phyloP scores from a whole-genome alignment of 2,888 invertebrate genomes.

The Archaeoteleia sp. region DNA sequence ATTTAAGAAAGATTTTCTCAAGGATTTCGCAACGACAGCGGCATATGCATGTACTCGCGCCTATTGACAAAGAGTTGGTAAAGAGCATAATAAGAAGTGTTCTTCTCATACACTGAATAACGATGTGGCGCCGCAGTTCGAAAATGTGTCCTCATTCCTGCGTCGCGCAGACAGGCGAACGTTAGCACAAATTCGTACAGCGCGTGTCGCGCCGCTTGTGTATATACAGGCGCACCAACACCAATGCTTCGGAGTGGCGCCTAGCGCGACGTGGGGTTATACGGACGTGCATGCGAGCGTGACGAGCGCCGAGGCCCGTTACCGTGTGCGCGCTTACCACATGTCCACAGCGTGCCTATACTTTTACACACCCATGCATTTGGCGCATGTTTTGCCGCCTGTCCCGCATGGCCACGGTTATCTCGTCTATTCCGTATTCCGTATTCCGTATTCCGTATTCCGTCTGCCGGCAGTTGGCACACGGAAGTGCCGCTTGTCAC shows the following conservation, averaged over 20 bases:
- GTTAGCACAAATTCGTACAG: conserved; percentile 50
- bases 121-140: conserved; percentile 48
- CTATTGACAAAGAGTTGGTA: conserved; percentile 39
- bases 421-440: conserved; percentile 29
- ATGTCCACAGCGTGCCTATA: conserved; percentile 6
- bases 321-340: conserved; percentile 34
- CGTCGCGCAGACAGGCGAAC: conserved; percentile 44
- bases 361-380: conserved; percentile 22
- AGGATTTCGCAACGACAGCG: background rate
- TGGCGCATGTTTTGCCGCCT: conserved; percentile 11
- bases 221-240: conserved; percentile 33
- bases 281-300: conserved; percentile 68
- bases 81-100: conserved; percentile 41
- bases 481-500: conserved; percentile 50
- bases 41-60: background rate
- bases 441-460: too few relatives aligned
- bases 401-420: conserved; percentile 23
- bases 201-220: conserved; percentile 41
- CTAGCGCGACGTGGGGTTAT: conserved; percentile 61
- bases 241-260: conserved; percentile 59
- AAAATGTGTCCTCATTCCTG: conserved; percentile 51
- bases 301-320: conserved; percentile 59
- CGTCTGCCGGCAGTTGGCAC: conserved; percentile 47
- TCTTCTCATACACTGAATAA: conserved; percentile 45
- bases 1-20: too few relatives aligned